These are phyloP conservation scores for Drosophila eohydei DNA, from an alignment of 2,888 invertebrate species.

Conservation along the genomic window DNA sequence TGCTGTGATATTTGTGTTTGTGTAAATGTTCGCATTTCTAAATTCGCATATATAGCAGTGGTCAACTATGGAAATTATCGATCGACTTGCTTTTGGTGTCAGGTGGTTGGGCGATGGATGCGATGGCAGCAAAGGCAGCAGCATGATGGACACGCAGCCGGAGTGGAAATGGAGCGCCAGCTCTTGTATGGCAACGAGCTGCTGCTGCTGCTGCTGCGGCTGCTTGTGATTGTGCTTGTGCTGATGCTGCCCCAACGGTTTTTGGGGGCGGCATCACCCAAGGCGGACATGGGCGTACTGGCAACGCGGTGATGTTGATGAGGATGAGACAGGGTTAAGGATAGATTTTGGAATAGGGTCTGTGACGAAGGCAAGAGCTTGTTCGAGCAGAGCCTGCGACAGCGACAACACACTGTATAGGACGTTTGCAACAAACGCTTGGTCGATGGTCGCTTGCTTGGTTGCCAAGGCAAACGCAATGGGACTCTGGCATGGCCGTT, in stretches of 20 bases:
- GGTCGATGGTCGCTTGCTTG: slow-evolving; percentile 35
- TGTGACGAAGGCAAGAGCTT: slow-evolving; percentile 29
- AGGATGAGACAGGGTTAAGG: slow-evolving; percentile 35
- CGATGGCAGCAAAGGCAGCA: slow-evolving; percentile 62
- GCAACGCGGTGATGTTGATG: slow-evolving; percentile 37
- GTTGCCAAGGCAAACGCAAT: slow-evolving; percentile 42
- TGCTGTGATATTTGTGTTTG: slow-evolving; percentile 65
- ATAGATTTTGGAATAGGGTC: slow-evolving; percentile 57
- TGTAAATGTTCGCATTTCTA: slow-evolving; percentile 81
- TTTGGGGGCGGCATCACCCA: slow-evolving; percentile 75
- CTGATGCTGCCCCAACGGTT: slow-evolving; percentile 54
- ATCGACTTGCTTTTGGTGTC: slow-evolving; percentile 84
- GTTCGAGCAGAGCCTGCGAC: slow-evolving; percentile 42
- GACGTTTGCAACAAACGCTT: slow-evolving; percentile 44
- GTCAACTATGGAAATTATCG: slow-evolving; percentile 85
- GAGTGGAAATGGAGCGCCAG: slow-evolving; percentile 44
- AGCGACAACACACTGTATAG: slow-evolving; percentile 48
- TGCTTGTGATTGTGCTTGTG: too few species aligned
- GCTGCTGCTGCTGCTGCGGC: slow-evolving; percentile 26
- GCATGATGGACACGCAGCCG: slow-evolving; percentile 75
- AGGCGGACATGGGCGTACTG: slow-evolving; percentile 66
- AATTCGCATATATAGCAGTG: slow-evolving; percentile 83
- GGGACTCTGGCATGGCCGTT: slow-evolving; percentile 47
- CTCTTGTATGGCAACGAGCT: slow-evolving; percentile 67
- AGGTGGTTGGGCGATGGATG: slow-evolving; percentile 80